Percentiles rank a stretch among this genome's conserved stretches.
Conservation (phyloP, 2,888 invertebrate genomes). For the Agrotis ipsilon region DNA sequence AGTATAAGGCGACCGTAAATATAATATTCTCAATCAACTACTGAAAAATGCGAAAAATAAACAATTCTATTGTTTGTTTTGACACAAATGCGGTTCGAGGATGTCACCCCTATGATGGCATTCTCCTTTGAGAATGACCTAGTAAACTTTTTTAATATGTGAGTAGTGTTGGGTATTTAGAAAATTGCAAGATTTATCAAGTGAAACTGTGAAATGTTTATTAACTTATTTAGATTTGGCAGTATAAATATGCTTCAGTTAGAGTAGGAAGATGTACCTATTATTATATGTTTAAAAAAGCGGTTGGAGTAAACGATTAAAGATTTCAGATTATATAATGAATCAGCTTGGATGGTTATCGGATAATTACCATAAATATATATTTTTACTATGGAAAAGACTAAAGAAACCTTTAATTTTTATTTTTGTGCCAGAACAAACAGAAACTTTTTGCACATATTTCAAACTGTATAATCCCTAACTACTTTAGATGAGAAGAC, state of each 20-base stretch:
- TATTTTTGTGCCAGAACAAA: neutral
- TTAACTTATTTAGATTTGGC: neutral
- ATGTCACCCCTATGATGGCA: slow-evolving; percentile 26
- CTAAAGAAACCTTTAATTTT: neutral
- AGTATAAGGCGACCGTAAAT: slow-evolving; percentile 8
- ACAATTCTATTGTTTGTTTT: slow-evolving; percentile 27
- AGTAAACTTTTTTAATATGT: slow-evolving; percentile 49
- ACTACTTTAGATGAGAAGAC: slow-evolving; percentile 7
- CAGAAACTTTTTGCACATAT: neutral
- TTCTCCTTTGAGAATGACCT: slow-evolving; percentile 15
- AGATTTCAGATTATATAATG: too few species aligned
- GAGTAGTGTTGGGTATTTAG: slow-evolving; percentile 7
- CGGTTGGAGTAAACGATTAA: too few species aligned
- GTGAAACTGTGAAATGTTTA: neutral
- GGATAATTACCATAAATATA: neutral
- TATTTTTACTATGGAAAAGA: too few species aligned
- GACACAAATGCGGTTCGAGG: slow-evolving; percentile 29
- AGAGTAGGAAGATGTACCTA: too few species aligned
- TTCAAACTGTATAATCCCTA: slow-evolving; percentile 19
- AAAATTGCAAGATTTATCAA: slow-evolving; percentile 3
- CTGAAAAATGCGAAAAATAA: slow-evolving; percentile 20
- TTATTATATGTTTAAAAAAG: too few species aligned
- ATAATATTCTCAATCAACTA: slow-evolving; percentile 18
- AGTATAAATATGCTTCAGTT: neutral
- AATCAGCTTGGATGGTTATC: too few species aligned